These are phyloP conservation scores for Teinopalpus imperialis DNA, from an alignment of 2,888 invertebrate genomes.

Conservation along the genomic window DNA sequence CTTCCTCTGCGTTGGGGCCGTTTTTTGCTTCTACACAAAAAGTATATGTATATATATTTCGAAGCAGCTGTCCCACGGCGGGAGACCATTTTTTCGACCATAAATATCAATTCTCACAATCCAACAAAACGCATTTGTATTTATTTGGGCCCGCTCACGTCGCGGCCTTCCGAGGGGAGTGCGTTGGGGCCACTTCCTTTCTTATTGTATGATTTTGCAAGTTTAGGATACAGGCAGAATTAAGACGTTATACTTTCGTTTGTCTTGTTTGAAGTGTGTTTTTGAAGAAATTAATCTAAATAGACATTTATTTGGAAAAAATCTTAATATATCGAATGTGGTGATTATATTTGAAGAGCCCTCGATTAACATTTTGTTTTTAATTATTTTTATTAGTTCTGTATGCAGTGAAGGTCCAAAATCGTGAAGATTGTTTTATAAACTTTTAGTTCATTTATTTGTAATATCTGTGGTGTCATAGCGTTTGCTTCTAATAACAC, in stretches of 20 bases:
- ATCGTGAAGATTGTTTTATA: too few relatives aligned
- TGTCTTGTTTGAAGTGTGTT: too few relatives aligned
- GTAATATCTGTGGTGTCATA: too few relatives aligned
- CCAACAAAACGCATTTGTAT: conserved; percentile 74
- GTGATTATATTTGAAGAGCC: too few relatives aligned
- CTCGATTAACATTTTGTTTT: too few relatives aligned
- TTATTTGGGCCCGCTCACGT: conserved; percentile 65
- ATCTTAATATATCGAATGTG: too few relatives aligned
- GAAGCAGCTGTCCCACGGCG: conserved; percentile 62
- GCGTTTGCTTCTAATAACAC: too few relatives aligned
- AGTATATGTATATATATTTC: conserved; percentile 16
- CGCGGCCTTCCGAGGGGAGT: conserved; percentile 49
- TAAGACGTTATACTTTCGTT: neutral
- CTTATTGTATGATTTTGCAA: conserved; percentile 28
- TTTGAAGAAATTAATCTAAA: too few relatives aligned
- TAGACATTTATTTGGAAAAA: too few relatives aligned
- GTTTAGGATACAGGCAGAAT: neutral
- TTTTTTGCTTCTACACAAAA: conserved; percentile 23
- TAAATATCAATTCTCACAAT: conserved; percentile 78
- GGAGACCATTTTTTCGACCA: conserved; percentile 69
- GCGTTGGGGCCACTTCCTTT: conserved; percentile 56
- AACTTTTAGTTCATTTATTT: too few relatives aligned
- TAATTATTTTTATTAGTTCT: too few relatives aligned
- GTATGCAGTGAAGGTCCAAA: too few relatives aligned
- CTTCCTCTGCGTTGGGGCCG: conserved; percentile 2